Evolutionary conservation across 2,888 invertebrate genomes (phyloP), one percentile per base, ranked within the genome.

Genomic region (Pheosia tremula): DNA sequence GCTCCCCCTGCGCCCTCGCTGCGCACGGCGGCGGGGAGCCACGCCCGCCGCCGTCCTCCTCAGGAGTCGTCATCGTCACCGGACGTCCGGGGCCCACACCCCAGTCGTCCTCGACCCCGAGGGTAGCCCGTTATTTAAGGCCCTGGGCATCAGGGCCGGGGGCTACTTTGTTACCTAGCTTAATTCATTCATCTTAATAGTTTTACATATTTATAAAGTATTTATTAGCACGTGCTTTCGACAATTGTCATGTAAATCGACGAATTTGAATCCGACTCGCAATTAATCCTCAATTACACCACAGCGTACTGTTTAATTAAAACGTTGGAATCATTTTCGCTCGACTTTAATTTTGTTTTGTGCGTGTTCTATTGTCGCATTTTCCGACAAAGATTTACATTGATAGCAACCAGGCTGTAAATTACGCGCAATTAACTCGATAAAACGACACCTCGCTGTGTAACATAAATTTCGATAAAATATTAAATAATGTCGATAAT

Each of bases 231-330:
- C 69, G 59, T 68, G 62, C 73, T 76, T 77, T 77, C 79, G 81
- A 78, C 80, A 79, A 24, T 85, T 84, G 77, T 82, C 84, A 83
- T 84, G 83, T 84, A 84, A 85, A 85, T 85, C 79, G 80, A 80
- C 80, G 76, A 82, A 84, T 84, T 82, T 82, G 79, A 82, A 78
- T 81, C 75, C 75, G 75, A 77, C 81, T 72, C 79, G 79, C 84
- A 89, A 88, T 89, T 86, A 87, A 88, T 86, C 75, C 79, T 69
- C 81, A 83, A 88, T 89, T 89, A 87, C 76, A 83, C 78, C 78
- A 74, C 82, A 72, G 73, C 80, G 80, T 78, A 77, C 24, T 24
- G 24, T 85, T 87, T 87, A 87, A 89, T 90, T 88, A 88, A 86
- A 83, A 55, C 79, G 72, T 74, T 66, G 79, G 72, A 81, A 82